phyloP scores from a whole-genome alignment of 2,113 vertebrate genomes.

The Sceloporus tristichus region DNA sequence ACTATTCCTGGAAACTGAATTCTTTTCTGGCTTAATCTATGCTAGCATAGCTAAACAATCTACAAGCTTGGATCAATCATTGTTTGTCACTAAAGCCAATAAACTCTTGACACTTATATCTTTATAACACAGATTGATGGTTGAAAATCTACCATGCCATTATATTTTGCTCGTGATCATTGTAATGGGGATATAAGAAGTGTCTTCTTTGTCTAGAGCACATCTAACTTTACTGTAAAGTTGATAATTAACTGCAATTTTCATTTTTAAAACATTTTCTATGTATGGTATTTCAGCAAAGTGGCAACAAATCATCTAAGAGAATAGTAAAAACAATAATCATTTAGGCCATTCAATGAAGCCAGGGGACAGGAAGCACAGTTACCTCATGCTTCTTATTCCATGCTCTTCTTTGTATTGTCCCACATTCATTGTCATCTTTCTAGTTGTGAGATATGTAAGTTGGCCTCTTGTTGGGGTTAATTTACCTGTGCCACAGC shows the following conservation, averaged over 20 bases:
- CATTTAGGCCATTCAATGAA: constrained; percentile 2
- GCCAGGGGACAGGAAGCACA: not conserved
- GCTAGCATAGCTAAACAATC: not conserved
- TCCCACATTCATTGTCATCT: not conserved
- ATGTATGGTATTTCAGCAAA: constrained; percentile 41
- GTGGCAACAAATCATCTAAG: constrained; percentile 48
- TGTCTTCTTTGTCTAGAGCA: not conserved
- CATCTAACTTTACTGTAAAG: not conserved
- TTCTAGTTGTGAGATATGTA: not conserved
- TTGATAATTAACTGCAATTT: constrained; percentile 11
- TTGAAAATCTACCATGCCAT: constrained; percentile 6
- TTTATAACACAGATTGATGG: not conserved
- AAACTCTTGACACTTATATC: not conserved
- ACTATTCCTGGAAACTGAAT: not conserved
- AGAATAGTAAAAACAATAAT: constrained; percentile 5
- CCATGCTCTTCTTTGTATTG: not conserved
- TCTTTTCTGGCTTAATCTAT: constrained; percentile 1
- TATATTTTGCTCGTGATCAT: too few species aligned
- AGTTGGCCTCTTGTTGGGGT: not conserved
- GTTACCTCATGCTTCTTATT: not conserved
- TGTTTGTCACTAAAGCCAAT: constrained; percentile 17
- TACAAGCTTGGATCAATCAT: not conserved
- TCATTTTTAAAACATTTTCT: constrained; percentile 43
- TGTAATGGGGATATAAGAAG: not conserved
- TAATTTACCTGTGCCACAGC: not conserved